These are phyloP conservation scores for Anodontia alba DNA, from an alignment of 2,888 invertebrate genomes.

Conservation along the genomic window DNA sequence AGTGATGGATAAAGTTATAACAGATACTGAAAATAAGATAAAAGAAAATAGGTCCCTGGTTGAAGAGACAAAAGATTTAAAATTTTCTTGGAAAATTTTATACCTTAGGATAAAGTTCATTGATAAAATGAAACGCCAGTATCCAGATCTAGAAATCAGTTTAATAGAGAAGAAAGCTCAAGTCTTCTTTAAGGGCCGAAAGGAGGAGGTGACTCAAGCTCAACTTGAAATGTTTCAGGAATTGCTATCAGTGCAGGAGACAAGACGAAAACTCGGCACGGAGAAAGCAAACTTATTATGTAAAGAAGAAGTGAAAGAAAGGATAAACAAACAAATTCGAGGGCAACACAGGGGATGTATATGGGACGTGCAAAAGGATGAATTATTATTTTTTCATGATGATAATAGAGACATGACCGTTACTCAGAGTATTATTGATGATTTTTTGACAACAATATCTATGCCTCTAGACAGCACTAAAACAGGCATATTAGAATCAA, in stretches of 20 bases:
- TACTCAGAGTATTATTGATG: neutral
- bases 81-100: slow-evolving; percentile 26
- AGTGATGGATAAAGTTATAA: slow-evolving; percentile 16
- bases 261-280: neutral
- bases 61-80: slow-evolving; percentile 18
- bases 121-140: slow-evolving; percentile 32
- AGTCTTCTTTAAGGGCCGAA: slow-evolving; percentile 43
- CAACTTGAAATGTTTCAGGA: slow-evolving; percentile 45
- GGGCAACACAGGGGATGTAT: slow-evolving; percentile 19
- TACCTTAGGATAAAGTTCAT: slow-evolving; percentile 37
- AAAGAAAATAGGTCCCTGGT: neutral
- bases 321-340: slow-evolving; percentile 39
- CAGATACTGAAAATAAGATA: slow-evolving; percentile 15
- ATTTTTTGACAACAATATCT: neutral
- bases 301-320: slow-evolving; percentile 26
- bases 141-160: slow-evolving; percentile 33
- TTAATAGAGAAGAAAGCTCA: slow-evolving; percentile 48
- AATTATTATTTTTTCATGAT: slow-evolving; percentile 14
- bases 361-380: slow-evolving; percentile 33
- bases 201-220: slow-evolving; percentile 22
- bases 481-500: slow-evolving; percentile 14
- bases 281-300: slow-evolving; percentile 9
- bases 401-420: neutral
- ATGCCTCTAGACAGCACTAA: neutral
- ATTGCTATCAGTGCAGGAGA: neutral